Percentiles rank a stretch among this genome's conserved stretches.
Conservation (phyloP, 2,888 invertebrate species). For the Epirrita christyi region DNA sequence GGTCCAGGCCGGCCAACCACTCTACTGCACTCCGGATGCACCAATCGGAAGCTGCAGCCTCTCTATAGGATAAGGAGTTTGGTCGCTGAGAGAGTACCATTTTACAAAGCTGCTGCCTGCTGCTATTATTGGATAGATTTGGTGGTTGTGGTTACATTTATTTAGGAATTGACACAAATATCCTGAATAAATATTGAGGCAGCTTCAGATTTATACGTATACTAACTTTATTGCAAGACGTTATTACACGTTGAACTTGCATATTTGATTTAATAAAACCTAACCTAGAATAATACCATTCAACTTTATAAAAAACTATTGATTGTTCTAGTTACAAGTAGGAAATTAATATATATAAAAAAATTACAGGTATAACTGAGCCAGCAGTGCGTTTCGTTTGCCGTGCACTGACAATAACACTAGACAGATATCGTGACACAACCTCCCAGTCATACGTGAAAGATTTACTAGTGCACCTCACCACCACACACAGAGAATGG, state of each 20-base stretch:
- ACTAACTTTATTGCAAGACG: not conserved
- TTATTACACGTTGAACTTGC: too few relatives aligned
- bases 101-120: not conserved
- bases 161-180: not conserved
- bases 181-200: too few relatives aligned
- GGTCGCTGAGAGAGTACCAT: not conserved
- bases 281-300: not conserved
- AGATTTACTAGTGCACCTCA: conserved; percentile 87
- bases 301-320: too few relatives aligned
- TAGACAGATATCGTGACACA: conserved; percentile 92
- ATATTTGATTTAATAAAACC: not conserved
- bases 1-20: conserved; percentile 17
- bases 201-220: too few relatives aligned
- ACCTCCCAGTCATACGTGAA: conserved; percentile 91
- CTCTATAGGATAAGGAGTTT: not conserved
- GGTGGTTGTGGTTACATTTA: not conserved
- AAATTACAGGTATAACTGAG: conserved; percentile 88
- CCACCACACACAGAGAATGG: conserved; percentile 87
- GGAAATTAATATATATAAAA: too few relatives aligned
- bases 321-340: too few relatives aligned
- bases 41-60: conserved; percentile 8
- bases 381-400: conserved; percentile 91
- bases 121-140: not conserved
- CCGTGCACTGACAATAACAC: conserved; percentile 89
- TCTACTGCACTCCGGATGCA: conserved; percentile 14